phyloP scores from a whole-genome alignment of 1,140 invertebrate species.

The Aporrectodea caliginosa region DNA sequence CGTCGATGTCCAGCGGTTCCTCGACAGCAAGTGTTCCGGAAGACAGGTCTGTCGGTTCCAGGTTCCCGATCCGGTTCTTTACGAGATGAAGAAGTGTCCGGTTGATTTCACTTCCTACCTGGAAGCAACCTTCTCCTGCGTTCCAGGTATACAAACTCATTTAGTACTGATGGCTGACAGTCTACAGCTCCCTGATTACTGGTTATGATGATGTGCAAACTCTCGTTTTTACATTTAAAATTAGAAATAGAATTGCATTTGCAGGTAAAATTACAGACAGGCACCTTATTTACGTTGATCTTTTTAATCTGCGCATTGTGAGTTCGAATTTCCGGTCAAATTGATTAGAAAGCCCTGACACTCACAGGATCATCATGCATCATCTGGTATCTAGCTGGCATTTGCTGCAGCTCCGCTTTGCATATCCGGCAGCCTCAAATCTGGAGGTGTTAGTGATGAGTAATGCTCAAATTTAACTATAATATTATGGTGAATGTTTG shows the following conservation, averaged over 20 bases:
- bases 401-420: not conserved
- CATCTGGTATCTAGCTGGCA: not conserved
- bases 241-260: too few species aligned
- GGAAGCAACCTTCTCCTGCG: constrained; percentile 26
- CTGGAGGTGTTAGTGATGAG: not conserved
- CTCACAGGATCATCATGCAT: not conserved
- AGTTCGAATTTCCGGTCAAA: not conserved
- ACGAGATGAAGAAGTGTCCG: constrained; percentile 27
- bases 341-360: not conserved
- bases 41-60: constrained; percentile 22
- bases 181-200: too few species aligned
- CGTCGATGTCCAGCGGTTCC: constrained; percentile 17
- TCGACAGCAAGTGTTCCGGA: constrained; percentile 30
- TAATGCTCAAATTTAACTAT: too few species aligned
- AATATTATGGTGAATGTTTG: too few species aligned
- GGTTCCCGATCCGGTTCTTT: constrained; percentile 16
- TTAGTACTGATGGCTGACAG: too few species aligned
- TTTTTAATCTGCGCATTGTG: not conserved
- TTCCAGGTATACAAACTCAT: constrained; percentile 20
- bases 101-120: constrained; percentile 28
- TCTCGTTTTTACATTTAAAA: too few species aligned
- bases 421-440: too few species aligned
- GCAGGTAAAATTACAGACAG: too few species aligned
- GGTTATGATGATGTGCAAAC: too few species aligned
- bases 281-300: not conserved